Conservation (phyloP, 2,113 vertebrate genomes). For the pig (Sus scrofa) region DNA sequence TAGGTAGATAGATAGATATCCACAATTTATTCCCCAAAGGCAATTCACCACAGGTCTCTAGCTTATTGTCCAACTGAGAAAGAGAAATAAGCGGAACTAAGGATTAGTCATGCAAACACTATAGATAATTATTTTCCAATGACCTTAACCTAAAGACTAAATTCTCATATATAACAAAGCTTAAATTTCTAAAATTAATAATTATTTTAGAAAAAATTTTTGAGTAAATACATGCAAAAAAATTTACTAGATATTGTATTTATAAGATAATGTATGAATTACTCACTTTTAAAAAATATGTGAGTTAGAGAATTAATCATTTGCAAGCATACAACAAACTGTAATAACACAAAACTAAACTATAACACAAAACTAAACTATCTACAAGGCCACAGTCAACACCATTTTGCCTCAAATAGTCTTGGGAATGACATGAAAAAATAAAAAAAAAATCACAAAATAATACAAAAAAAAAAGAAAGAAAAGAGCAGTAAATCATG, state of each 20-base stretch:
- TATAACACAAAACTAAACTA: no score
- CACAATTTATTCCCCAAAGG: neutral
- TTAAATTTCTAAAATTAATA: neutral
- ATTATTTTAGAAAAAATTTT: neutral
- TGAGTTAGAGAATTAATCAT: neutral
- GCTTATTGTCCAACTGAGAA: neutral
- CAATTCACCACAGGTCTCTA: neutral
- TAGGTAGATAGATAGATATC: neutral
- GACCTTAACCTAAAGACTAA: neutral
- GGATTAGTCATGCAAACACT: neutral
- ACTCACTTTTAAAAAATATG: neutral
- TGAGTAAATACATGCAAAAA: neutral
- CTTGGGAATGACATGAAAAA: neutral
- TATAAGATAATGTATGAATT: neutral
- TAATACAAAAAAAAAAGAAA: neutral
- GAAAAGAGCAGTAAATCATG: neutral
- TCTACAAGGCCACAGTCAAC: neutral
- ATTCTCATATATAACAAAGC: neutral
- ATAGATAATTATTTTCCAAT: neutral
- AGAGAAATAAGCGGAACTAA: conserved; percentile 39
- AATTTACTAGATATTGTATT: neutral
- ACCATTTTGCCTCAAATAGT: neutral
- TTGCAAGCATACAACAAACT: neutral
- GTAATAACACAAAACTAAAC: neutral
- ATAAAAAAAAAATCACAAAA: neutral